Evolutionary conservation across 2,113 vertebrate species (phyloP).

Genomic region (Gambusia holbrooki): DNA sequence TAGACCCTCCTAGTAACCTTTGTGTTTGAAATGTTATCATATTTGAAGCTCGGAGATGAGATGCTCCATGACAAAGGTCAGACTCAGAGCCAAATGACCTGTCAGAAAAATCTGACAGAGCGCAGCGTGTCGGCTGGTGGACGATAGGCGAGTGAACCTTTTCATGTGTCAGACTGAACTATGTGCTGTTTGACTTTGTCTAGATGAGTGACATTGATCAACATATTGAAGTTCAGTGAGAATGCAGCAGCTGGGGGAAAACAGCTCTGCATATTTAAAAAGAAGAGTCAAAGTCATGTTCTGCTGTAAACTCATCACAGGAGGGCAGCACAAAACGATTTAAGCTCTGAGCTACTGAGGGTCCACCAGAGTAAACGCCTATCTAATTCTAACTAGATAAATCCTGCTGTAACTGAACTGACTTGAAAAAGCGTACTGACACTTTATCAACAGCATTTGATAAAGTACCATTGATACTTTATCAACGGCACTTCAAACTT

Average conservation of each 20-base stretch:
- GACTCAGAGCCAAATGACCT: slow-evolving; percentile 44
- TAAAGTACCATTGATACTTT: not conserved
- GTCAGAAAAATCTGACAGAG: slow-evolving; percentile 54
- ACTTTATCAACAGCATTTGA: slow-evolving; percentile 7
- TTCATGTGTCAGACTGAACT: slow-evolving; percentile 8
- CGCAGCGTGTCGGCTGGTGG: slow-evolving; percentile 7
- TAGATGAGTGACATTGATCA: not conserved
- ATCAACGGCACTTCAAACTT: not conserved
- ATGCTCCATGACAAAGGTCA: slow-evolving; percentile 74
- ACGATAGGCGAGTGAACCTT: slow-evolving; percentile 35
- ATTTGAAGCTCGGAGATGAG: slow-evolving; percentile 52
- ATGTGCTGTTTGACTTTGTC: not conserved
- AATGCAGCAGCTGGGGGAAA: slow-evolving; percentile 25
- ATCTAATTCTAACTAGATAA: slow-evolving; percentile 16
- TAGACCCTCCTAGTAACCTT: slow-evolving; percentile 75
- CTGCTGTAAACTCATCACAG: slow-evolving; percentile 24
- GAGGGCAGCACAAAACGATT: slow-evolving; percentile 61
- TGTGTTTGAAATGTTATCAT: slow-evolving; percentile 73
- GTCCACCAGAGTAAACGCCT: slow-evolving; percentile 44
- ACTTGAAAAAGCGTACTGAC: slow-evolving; percentile 3
- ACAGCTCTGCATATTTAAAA: slow-evolving; percentile 19
- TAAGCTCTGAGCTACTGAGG: not conserved
- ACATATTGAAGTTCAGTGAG: not conserved
- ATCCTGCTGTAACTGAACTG: slow-evolving; percentile 11
- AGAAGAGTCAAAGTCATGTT: not conserved